Percentiles rank a stretch among this genome's conserved stretches.
Conservation (phyloP, 2,888 invertebrate genomes). For the Autographa pulchrina region DNA sequence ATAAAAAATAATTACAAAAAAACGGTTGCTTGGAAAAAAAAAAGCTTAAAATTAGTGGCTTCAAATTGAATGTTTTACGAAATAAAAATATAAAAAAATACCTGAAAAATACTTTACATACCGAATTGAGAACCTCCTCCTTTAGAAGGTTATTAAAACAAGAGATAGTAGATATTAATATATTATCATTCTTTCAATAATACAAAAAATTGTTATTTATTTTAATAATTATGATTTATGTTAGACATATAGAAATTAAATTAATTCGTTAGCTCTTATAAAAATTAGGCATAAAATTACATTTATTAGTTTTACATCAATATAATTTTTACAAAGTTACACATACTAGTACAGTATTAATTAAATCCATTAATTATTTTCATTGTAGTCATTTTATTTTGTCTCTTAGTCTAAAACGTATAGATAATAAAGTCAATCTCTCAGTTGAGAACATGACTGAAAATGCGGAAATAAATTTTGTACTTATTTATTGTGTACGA, state of each 20-base stretch:
- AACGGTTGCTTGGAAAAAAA: no score
- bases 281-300: neutral
- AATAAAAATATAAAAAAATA: no score
- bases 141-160: neutral
- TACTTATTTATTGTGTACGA: conserved; percentile 10
- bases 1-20: no score
- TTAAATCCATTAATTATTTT: neutral
- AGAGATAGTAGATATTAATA: neutral
- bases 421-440: neutral
- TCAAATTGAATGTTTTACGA: no score
- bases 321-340: neutral
- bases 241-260: neutral
- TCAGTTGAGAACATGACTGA: neutral
- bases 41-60: no score
- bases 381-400: neutral
- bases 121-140: no score
- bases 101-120: no score
- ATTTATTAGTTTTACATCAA: neutral
- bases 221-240: neutral
- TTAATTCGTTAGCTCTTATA: neutral
- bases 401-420: neutral
- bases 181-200: neutral
- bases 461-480: conserved; percentile 27
- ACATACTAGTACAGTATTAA: neutral
- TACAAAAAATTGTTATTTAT: conserved; percentile 1